A percentile compares a stretch with the other conserved stretches of the same genome.
Evolutionary conservation across 2,113 vertebrate species (phyloP).

Genomic region (Mormyrus lacerda): DNA sequence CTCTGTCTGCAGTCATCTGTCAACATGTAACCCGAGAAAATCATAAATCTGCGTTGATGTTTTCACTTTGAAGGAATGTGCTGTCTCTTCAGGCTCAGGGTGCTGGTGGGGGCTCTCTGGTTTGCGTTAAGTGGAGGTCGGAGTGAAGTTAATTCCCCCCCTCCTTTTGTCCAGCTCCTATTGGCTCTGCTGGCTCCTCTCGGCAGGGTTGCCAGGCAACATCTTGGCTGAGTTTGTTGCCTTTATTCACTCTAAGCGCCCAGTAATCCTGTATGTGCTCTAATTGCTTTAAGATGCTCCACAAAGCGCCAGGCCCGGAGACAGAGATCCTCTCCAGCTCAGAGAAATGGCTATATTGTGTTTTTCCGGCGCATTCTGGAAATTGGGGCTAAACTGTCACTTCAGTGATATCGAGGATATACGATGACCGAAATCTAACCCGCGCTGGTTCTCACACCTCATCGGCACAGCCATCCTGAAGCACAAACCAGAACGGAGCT

Average conservation of each 20-base stretch:
- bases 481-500: neutral
- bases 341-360: conserved; percentile 11
- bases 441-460: neutral
- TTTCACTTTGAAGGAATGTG: neutral
- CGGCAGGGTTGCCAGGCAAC: conserved; percentile 24
- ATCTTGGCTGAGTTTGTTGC: conserved; percentile 6
- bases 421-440: neutral
- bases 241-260: conserved; percentile 11
- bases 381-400: conserved; percentile 4
- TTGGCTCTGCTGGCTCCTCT: conserved; percentile 9
- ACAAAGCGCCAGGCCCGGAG: conserved; percentile 8
- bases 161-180: conserved; percentile 7
- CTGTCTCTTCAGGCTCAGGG: neutral
- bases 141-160: neutral
- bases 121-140: conserved; percentile 11
- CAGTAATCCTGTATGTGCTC: conserved; percentile 20
- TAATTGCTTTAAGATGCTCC: conserved; percentile 35
- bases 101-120: neutral
- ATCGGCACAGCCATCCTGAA: neutral
- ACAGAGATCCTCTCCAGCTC: conserved; percentile 21
- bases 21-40: neutral
- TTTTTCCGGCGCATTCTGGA: conserved; percentile 19
- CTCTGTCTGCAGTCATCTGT: conserved; percentile 4
- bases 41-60: conserved; percentile 14
- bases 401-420: neutral